A percentile compares a stretch with the other conserved stretches of the same genome.
Conservation (phyloP, 2,888 invertebrate genomes). For the Xestia xanthographa region DNA sequence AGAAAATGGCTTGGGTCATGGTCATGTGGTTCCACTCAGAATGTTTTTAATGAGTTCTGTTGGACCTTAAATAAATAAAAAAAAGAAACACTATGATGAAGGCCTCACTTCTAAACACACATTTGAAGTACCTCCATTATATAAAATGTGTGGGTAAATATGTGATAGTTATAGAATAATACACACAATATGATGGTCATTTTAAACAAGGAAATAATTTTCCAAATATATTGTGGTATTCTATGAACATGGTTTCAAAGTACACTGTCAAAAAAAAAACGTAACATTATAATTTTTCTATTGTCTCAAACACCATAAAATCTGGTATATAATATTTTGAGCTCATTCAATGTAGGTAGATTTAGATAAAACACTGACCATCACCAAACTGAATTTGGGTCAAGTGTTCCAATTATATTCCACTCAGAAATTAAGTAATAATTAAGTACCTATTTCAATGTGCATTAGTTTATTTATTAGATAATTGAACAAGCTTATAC, state of each 20-base stretch:
- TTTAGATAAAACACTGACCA: conserved; percentile 17
- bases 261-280: neutral
- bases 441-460: neutral
- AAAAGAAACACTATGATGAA: conserved; percentile 11
- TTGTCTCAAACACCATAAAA: neutral
- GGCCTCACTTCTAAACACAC: neutral
- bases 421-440: conserved; percentile 1
- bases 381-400: conserved; percentile 40
- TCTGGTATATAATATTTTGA: neutral
- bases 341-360: neutral
- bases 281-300: neutral
- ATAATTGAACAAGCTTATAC: neutral
- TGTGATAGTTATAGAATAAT: neutral
- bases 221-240: neutral
- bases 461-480: neutral
- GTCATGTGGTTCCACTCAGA: conserved; percentile 60
- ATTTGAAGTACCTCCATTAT: neutral
- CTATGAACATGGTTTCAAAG: neutral
- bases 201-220: neutral
- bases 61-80: neutral
- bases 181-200: neutral
- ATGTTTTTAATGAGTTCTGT: conserved; percentile 44
- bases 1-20: conserved; percentile 78
- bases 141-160: neutral
- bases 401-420: conserved; percentile 38